Conservation (phyloP, 1,140 invertebrate species). For the Microplitis mediator region DNA sequence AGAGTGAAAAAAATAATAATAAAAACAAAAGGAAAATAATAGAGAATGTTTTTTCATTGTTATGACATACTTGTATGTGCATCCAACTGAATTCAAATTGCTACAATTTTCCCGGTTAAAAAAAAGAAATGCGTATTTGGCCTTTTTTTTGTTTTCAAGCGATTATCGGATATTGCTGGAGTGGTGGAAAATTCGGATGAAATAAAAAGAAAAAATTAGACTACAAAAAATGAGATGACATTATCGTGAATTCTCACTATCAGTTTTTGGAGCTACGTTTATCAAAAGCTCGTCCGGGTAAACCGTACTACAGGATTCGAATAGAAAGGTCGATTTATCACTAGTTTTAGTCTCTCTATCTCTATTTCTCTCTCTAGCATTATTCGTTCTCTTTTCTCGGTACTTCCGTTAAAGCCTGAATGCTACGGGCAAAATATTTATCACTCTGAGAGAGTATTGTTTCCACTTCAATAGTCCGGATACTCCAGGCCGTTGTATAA, state of each 20-base stretch:
- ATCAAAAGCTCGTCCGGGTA: conserved; percentile 10
- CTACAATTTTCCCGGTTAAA: neutral
- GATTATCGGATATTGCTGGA: neutral
- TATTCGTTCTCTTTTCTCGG: neutral
- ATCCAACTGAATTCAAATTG: no score
- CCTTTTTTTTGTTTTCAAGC: neutral
- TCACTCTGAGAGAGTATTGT: conserved; percentile 1
- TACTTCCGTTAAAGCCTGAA: neutral
- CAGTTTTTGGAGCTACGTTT: conserved; percentile 4
- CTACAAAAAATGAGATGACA: neutral
- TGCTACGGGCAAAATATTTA: conserved; percentile 21
- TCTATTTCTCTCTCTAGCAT: no score
- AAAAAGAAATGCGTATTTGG: neutral
- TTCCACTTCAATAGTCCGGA: conserved; percentile 3
- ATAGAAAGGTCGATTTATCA: conserved; percentile 22
- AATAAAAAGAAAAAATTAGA: neutral
- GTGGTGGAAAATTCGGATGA: neutral
- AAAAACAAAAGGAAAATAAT: no score
- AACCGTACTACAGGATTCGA: neutral
- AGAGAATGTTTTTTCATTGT: neutral
- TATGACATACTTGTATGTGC: no score
- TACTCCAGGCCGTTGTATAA: neutral
- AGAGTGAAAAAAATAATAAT: no score
- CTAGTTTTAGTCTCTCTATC: neutral
- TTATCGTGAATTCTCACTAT: neutral